Evolutionary conservation across 2,797 vertebrate genomes (phyloP).

Genomic region (Neosalanx taihuensis): DNA sequence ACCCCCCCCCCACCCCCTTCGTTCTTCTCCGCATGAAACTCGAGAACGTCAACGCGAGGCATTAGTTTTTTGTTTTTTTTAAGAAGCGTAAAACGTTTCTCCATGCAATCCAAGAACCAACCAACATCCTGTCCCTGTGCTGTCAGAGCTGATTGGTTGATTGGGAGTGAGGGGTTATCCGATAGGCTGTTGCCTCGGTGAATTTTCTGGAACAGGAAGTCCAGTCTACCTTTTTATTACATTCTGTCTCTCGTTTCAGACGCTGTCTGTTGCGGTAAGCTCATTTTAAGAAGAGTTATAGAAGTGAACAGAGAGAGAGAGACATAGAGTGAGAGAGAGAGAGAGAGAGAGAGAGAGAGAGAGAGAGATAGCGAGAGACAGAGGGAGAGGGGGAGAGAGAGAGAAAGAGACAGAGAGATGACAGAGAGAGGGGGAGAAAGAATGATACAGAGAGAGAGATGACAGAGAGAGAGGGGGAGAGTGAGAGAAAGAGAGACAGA

Average conservation of each 20-base stretch:
- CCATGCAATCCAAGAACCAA: conserved; percentile 23
- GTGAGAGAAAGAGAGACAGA: too few relatives aligned
- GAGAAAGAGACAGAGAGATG: too few relatives aligned
- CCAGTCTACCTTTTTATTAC: neutral
- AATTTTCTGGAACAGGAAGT: conserved; percentile 1
- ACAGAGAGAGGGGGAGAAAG: too few relatives aligned
- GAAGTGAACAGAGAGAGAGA: neutral
- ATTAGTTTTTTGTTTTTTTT: conserved; percentile 16
- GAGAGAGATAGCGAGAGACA: too few relatives aligned
- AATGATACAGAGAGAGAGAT: too few relatives aligned
- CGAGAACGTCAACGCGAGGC: conserved; percentile 26
- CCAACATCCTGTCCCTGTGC: conserved; percentile 40
- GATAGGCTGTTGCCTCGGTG: conserved; percentile 19
- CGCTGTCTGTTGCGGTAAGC: too few relatives aligned
- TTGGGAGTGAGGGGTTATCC: conserved; percentile 22
- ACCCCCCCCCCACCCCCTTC: conserved; percentile 24
- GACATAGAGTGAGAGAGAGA: too few relatives aligned
- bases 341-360: too few relatives aligned
- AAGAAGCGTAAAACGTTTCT: conserved; percentile 52
- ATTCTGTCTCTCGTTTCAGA: neutral
- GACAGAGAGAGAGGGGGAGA: too few relatives aligned
- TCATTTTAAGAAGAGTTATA: neutral
- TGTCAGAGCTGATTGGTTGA: conserved; percentile 35
- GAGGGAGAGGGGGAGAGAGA: too few relatives aligned
- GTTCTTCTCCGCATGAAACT: conserved; percentile 38